phyloP scores from a whole-genome alignment of 1,140 invertebrate species.

The Aporrectodea caliginosa region DNA sequence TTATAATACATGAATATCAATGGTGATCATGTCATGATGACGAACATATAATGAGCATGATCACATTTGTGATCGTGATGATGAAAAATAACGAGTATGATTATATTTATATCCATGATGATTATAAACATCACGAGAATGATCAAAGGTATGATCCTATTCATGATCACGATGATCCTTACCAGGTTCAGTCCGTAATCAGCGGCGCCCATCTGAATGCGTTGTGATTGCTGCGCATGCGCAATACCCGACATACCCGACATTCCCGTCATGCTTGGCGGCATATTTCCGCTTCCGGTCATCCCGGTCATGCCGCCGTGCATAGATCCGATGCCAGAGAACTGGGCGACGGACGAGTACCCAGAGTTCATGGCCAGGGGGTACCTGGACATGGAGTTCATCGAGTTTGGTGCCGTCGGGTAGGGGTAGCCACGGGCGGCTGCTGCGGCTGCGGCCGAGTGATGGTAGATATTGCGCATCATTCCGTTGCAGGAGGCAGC shows the following conservation, averaged over 20 bases:
- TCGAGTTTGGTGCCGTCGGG: neutral
- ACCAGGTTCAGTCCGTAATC: slow-evolving; percentile 22
- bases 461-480: slow-evolving; percentile 95
- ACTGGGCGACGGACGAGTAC: slow-evolving; percentile 21
- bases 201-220: neutral
- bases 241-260: neutral
- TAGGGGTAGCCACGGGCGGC: slow-evolving; percentile 8
- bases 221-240: neutral
- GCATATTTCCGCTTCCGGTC: slow-evolving; percentile 12
- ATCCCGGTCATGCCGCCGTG: slow-evolving; percentile 1
- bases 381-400: slow-evolving; percentile 18
- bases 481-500: slow-evolving; percentile 89
- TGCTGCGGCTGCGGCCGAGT: slow-evolving; percentile 3
- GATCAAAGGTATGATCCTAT: too few relatives aligned
- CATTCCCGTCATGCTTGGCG: neutral
- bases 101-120: too few relatives aligned
- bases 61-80: too few relatives aligned
- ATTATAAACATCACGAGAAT: too few relatives aligned
- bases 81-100: too few relatives aligned
- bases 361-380: neutral
- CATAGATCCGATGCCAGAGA: slow-evolving; percentile 20
- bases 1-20: too few relatives aligned
- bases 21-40: too few relatives aligned
- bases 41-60: too few relatives aligned
- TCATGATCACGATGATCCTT: too few relatives aligned